A percentile compares a stretch with the other conserved stretches of the same genome.
Evolutionary conservation across 1,140 invertebrate species (phyloP).

Genomic region (Sarcophaga bullata): DNA sequence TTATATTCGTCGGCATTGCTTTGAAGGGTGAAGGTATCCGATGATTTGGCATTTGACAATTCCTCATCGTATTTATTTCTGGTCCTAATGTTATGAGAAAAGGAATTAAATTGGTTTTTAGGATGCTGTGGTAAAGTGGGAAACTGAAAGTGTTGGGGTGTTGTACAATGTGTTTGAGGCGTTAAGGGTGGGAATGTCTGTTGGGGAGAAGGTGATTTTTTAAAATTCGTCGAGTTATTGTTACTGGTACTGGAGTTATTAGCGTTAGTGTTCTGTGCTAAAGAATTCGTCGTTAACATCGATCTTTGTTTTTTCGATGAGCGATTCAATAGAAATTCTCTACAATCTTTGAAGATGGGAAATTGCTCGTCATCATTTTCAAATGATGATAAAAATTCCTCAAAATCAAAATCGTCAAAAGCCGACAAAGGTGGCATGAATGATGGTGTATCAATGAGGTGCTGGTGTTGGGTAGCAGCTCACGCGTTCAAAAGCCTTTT

Average conservation of each 20-base stretch:
- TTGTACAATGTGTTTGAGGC: background rate
- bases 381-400: slow-evolving; percentile 69
- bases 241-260: slow-evolving; percentile 45
- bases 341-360: slow-evolving; percentile 64
- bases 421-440: slow-evolving; percentile 52
- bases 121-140: slow-evolving; percentile 21
- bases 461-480: background rate
- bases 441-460: slow-evolving; percentile 53
- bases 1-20: slow-evolving; percentile 46
- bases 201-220: background rate
- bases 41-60: slow-evolving; percentile 20
- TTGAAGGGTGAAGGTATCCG: background rate
- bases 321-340: slow-evolving; percentile 62
- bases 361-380: slow-evolving; percentile 67
- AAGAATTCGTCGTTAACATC: slow-evolving; percentile 56
- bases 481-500: slow-evolving; percentile 12
- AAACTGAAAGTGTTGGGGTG: slow-evolving; percentile 31
- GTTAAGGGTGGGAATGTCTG: slow-evolving; percentile 36
- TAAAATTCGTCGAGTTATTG: slow-evolving; percentile 19
- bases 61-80: slow-evolving; percentile 29
- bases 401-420: slow-evolving; percentile 67
- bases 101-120: slow-evolving; percentile 30
- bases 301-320: slow-evolving; percentile 59
- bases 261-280: slow-evolving; percentile 10
- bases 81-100: slow-evolving; percentile 18